Evolutionary conservation across 2,888 invertebrate species (phyloP).

Genomic region (Exocentrus adspersus): DNA sequence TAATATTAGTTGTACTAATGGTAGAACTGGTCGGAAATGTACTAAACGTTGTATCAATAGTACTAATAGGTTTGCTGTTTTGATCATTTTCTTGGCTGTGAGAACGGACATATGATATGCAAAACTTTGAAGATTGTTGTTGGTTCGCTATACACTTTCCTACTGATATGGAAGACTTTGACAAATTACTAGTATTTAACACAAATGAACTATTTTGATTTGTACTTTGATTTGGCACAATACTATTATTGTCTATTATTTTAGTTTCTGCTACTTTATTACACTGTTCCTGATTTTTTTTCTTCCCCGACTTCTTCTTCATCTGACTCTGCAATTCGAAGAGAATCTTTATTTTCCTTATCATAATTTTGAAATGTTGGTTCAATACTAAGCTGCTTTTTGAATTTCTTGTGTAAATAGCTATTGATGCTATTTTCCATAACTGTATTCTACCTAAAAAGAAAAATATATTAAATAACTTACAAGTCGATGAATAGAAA

Average conservation of each 20-base stretch:
- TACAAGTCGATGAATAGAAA: not conserved
- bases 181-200: slow-evolving; percentile 45
- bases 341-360: slow-evolving; percentile 51
- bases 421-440: slow-evolving; percentile 65
- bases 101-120: slow-evolving; percentile 60
- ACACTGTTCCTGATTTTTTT: slow-evolving; percentile 44
- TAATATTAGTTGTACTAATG: slow-evolving; percentile 37
- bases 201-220: slow-evolving; percentile 49
- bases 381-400: slow-evolving; percentile 79
- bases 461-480: not conserved
- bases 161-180: slow-evolving; percentile 63
- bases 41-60: slow-evolving; percentile 58
- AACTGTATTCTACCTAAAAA: slow-evolving; percentile 45
- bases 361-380: slow-evolving; percentile 49
- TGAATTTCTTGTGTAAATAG: slow-evolving; percentile 93
- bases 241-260: slow-evolving; percentile 51
- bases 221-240: slow-evolving; percentile 61
- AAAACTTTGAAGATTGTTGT: slow-evolving; percentile 56
- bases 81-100: slow-evolving; percentile 47
- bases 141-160: slow-evolving; percentile 50
- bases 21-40: slow-evolving; percentile 51
- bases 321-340: slow-evolving; percentile 52
- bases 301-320: slow-evolving; percentile 50
- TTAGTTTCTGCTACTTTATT: slow-evolving; percentile 16
- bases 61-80: slow-evolving; percentile 51